Percentiles rank a stretch among this genome's conserved stretches.
phyloP scores from a whole-genome alignment of 2,113 vertebrate species.

The Athene noctua region DNA sequence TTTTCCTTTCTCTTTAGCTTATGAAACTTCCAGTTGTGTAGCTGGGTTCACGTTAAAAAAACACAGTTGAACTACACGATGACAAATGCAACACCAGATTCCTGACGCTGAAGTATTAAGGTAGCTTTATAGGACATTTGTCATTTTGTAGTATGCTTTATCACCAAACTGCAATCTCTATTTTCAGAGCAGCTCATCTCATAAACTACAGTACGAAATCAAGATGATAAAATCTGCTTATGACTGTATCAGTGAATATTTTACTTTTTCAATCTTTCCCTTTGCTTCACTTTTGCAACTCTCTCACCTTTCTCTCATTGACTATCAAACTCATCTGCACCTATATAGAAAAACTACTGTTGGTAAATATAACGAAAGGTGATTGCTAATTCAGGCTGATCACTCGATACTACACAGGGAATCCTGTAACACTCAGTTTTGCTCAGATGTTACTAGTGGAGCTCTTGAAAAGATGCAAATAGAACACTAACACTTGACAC shows the following conservation, averaged over 20 bases:
- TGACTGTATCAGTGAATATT: neutral
- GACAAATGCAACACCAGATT: neutral
- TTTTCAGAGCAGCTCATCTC: neutral
- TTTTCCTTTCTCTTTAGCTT: neutral
- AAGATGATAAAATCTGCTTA: neutral
- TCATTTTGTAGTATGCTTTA: neutral
- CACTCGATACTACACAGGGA: neutral
- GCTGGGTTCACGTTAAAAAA: neutral
- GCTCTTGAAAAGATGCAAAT: neutral
- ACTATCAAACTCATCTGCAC: neutral
- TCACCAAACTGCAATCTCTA: neutral
- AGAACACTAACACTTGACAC: neutral
- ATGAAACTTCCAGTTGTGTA: neutral
- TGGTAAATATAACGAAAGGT: neutral
- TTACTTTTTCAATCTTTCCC: neutral
- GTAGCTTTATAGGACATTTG: neutral
- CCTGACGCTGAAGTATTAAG: neutral
- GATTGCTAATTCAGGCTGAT: neutral
- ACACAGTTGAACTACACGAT: accelerated
- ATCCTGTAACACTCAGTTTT: neutral
- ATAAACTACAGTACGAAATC: neutral
- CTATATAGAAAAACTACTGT: neutral
- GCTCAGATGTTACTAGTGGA: neutral
- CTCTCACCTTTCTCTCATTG: neutral
- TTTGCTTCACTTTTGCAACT: neutral